phyloP scores from a whole-genome alignment of 1,140 invertebrate species.

The Apocrypta bakeri region DNA sequence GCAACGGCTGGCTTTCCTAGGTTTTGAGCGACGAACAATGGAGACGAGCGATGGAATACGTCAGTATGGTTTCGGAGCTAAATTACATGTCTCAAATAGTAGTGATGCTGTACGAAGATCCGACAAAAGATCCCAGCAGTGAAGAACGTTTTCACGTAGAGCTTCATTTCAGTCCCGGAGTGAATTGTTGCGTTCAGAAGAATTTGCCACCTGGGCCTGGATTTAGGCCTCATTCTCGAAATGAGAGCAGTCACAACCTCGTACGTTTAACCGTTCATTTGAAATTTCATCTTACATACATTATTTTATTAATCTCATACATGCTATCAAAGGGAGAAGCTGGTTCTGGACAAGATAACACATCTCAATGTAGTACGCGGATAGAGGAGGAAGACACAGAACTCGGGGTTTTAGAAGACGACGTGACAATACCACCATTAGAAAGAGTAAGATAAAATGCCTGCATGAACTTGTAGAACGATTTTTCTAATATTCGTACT shows the following conservation, averaged over 20 bases:
- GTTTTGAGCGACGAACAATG: constrained; percentile 95
- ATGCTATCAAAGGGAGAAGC: constrained; percentile 60
- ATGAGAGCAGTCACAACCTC: constrained; percentile 78
- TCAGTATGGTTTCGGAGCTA: constrained; percentile 96
- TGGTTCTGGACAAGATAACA: constrained; percentile 66
- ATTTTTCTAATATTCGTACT: constrained; percentile 22
- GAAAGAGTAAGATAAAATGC: constrained; percentile 56
- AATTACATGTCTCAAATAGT: constrained; percentile 99
- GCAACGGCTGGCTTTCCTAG: constrained; percentile 67
- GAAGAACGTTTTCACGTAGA: constrained; percentile 97
- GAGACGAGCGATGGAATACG: constrained; percentile 98
- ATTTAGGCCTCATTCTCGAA: constrained; percentile 92
- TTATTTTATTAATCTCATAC: constrained; percentile 3
- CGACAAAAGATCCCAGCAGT: constrained; percentile 92
- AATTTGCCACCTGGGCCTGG: constrained; percentile 94
- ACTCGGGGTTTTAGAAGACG: constrained; percentile 65
- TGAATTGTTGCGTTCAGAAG: constrained; percentile 96
- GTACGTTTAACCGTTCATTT: constrained; percentile 57
- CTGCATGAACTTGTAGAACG: constrained; percentile 38
- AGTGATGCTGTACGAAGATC: constrained; percentile 99
- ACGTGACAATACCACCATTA: constrained; percentile 56
- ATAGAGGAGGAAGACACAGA: constrained; percentile 79
- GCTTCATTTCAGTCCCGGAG: constrained; percentile 97
- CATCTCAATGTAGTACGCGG: constrained; percentile 74
- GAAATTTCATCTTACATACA: background rate